Evolutionary conservation across 2,113 vertebrate species (phyloP), one percentile per base, ranked within the genome.

Genomic region (Capreolus pygargus): DNA sequence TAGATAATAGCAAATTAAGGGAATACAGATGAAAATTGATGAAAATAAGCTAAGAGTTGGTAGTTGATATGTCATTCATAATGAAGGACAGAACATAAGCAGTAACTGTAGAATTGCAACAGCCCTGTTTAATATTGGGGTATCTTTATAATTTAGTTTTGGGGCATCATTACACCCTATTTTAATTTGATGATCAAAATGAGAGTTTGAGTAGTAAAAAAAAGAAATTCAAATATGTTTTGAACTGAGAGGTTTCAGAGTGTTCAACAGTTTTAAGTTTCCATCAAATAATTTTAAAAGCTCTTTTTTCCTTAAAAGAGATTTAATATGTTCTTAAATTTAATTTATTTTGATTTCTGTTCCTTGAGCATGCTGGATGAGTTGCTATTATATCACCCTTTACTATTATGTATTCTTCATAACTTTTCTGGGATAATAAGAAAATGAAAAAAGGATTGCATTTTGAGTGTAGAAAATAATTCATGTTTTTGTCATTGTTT

Each of bases 141-240:
- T 86, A 45, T 10, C 50, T 57, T 61, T 88, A 30, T 4, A 94
- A 39, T 30, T 92, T 36, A 85, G 28, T 91, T 95, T 87, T 33
- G n/a, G 57, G 43, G 30, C 25, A 50, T 88, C 12, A 60, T 91
- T 70, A 27, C 10, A 47, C 47, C n/a, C 17, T 64, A 6, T 61
- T 87, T 60, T 79, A 47, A 86, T 82, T 91, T 94, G 79, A 87
- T 83, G 23, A 87, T 76, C 11, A 95, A 55, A 94, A 91, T 74
- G 2, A 87, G 43, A 84, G 55, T 4, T 94, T 58, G 36, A n/a
- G 8, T 93, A 52, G 45, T 81, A 43, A 82, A 89, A 64, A 86
- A 92, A 86, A 64, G 7, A 94, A 33, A 81, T 92, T 81, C 23
- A 92, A n/a, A 45, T 82, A 19, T 60, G 19, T 67, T 91, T 78